A percentile compares a stretch with the other conserved stretches of the same genome.
Evolutionary conservation across 2,797 vertebrate genomes (phyloP).

Genomic region (Urophycis tenuis): DNA sequence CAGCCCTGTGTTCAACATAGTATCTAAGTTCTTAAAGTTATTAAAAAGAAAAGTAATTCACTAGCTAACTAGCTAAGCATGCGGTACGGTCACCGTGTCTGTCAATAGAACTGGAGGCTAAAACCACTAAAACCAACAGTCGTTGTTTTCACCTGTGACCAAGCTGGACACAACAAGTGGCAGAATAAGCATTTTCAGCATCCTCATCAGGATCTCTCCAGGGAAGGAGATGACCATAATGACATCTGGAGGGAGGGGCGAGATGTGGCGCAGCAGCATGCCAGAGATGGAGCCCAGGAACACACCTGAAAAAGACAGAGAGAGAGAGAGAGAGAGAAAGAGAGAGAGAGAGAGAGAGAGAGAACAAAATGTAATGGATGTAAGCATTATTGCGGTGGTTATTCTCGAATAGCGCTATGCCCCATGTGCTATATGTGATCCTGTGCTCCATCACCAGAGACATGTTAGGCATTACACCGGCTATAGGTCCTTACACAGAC

Average conservation of each 20-base stretch:
- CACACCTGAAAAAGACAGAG: slow-evolving; percentile 73
- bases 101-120: not conserved
- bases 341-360: not conserved
- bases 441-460: no score
- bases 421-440: no score
- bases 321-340: not conserved
- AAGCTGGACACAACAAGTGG: slow-evolving; percentile 97
- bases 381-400: no score
- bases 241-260: slow-evolving; percentile 87
- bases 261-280: slow-evolving; percentile 82
- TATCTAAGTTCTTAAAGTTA: not conserved
- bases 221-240: slow-evolving; percentile 94
- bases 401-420: no score
- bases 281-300: slow-evolving; percentile 85
- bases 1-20: no score
- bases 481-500: no score
- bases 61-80: not conserved
- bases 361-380: no score
- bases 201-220: slow-evolving; percentile 97
- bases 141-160: slow-evolving; percentile 83
- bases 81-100: not conserved
- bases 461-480: not conserved
- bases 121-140: not conserved
- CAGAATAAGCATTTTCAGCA: slow-evolving; percentile 98
- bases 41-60: not conserved